phyloP scores from a whole-genome alignment of 2,113 vertebrate species.

The Tricholaema leucomelas region DNA sequence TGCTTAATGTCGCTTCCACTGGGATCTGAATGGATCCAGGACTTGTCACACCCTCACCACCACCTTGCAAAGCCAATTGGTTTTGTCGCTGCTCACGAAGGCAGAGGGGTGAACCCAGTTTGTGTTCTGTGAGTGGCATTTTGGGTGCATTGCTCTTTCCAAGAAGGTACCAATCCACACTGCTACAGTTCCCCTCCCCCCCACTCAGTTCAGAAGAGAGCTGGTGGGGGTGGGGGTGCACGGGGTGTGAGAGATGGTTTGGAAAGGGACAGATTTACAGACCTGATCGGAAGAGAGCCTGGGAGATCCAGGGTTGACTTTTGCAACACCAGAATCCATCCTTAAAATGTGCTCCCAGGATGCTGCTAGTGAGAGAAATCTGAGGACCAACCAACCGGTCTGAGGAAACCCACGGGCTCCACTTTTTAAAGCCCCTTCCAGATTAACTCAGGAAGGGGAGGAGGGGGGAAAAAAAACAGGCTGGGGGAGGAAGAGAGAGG shows the following conservation, averaged over 20 bases:
- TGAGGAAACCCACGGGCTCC: constrained; percentile 52
- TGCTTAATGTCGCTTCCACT: not conserved
- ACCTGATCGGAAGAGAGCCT: constrained; percentile 76
- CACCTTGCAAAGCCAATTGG: constrained; percentile 19
- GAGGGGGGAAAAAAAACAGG: not conserved
- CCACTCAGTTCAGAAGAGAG: constrained; percentile 34
- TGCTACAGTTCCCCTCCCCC: constrained; percentile 18
- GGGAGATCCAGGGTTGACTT: constrained; percentile 74
- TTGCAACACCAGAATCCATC: constrained; percentile 73
- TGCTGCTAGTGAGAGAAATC: constrained; percentile 48
- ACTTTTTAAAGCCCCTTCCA: constrained; percentile 63
- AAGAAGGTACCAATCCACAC: not conserved
- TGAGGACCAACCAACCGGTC: constrained; percentile 16
- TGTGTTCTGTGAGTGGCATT: constrained; percentile 74
- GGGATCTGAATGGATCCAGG: not conserved
- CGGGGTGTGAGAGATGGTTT: constrained; percentile 13
- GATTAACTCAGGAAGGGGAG: constrained; percentile 47
- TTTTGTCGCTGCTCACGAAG: constrained; percentile 16
- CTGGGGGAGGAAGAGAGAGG: constrained; percentile 45
- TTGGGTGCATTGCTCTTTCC: not conserved
- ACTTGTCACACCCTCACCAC: not conserved
- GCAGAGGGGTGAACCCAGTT: constrained; percentile 14
- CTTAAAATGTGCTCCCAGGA: constrained; percentile 59
- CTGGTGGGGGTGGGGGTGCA: not conserved
- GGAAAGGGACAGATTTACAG: constrained; percentile 67